Evolutionary conservation across 2,888 invertebrate genomes (phyloP), one percentile per base, ranked within the genome.

Genomic region (Cryptophagus acutangulus): DNA sequence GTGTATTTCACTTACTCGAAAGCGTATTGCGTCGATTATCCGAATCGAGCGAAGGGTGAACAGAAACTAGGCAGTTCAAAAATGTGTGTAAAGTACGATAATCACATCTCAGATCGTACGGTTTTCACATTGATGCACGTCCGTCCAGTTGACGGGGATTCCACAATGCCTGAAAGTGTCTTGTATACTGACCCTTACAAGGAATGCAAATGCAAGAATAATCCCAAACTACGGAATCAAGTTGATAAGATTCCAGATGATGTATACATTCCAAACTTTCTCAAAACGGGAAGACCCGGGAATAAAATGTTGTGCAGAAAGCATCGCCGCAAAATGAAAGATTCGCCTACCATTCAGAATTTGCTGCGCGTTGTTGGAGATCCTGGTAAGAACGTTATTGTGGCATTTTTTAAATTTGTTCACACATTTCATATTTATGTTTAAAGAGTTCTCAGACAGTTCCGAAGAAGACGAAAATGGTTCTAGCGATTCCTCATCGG

Each of bases 141-240:
- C n/a, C n/a, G 47, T 12, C 43, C 54, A 12, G 17, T 18, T 1
- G 41, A 51, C 2, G 57, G 48, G 26, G 6, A 33, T 5, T 35
- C 26, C 12, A 34, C 44, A 6, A 45, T 55, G 16, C 54, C 57
- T 2, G 33, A 56, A 6, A 65, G 63, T 45, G 33, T 57, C 16
- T 48, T 67, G 33, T 66, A 63, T 39, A 33, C 49, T 38, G 59
- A 62, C 46, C 65, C 65, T 4, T 66, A 66, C 45, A 53, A 53
- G 1, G 50, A 55, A 3, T 66, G 66, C 43, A 51, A 45, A n/a
- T 66, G 66, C 46, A 42, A 43, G 4, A 3, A 8, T 26, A 13
- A 3, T 6, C 13, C 13, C 14, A 31, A 8, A 10, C 3, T n/a
- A 15, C 12, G 31, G 4, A n/a, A 26, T 12, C 3, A 12, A 3